Conservation (phyloP, 1,140 invertebrate genomes). For the Drosophila bifasciata region DNA sequence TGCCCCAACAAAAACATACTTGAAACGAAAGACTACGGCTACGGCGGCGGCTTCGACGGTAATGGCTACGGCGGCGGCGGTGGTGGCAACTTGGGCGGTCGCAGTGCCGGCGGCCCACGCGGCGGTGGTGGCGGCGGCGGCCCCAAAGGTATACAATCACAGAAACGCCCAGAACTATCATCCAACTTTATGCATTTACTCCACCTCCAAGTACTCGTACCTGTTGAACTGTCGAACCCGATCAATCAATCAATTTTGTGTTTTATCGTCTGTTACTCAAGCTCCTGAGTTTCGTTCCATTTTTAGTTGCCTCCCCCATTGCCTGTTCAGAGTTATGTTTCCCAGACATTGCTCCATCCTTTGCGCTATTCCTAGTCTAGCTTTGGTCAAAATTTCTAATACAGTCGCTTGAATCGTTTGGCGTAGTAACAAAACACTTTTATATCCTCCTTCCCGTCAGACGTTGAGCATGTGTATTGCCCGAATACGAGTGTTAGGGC, state of each 20-base stretch:
- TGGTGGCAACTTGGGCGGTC: conserved; percentile 68
- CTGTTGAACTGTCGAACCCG: conserved; percentile 20
- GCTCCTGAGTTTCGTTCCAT: too few species aligned
- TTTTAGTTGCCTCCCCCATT: conserved; percentile 30
- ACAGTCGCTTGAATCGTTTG: conserved; percentile 55
- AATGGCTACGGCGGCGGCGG: conserved; percentile 75
- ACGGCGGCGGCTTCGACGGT: conserved; percentile 83
- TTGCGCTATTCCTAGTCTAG: conserved; percentile 40
- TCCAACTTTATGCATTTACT: conserved; percentile 36
- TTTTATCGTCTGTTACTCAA: too few species aligned
- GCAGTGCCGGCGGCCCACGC: conserved; percentile 67
- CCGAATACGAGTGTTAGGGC: too few species aligned
- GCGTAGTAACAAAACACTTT: conserved; percentile 57
- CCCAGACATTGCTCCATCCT: conserved; percentile 52
- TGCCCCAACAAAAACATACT: conserved; percentile 29
- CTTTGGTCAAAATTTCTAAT: conserved; percentile 73
- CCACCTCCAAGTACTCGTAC: conserved; percentile 17
- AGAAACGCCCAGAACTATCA: conserved; percentile 36
- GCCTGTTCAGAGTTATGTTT: conserved; percentile 52
- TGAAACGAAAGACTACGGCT: conserved; percentile 74
- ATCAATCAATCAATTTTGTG: too few species aligned
- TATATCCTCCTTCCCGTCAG: conserved; percentile 26
- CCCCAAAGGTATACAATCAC: conserved; percentile 78
- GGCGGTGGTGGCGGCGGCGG: conserved; percentile 80
- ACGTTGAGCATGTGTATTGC: conserved; percentile 31